A percentile compares a stretch with the other conserved stretches of the same genome.
These are phyloP conservation scores for Esox masquinongy DNA, from an alignment of 2,797 vertebrate genomes.

Conservation along the genomic window DNA sequence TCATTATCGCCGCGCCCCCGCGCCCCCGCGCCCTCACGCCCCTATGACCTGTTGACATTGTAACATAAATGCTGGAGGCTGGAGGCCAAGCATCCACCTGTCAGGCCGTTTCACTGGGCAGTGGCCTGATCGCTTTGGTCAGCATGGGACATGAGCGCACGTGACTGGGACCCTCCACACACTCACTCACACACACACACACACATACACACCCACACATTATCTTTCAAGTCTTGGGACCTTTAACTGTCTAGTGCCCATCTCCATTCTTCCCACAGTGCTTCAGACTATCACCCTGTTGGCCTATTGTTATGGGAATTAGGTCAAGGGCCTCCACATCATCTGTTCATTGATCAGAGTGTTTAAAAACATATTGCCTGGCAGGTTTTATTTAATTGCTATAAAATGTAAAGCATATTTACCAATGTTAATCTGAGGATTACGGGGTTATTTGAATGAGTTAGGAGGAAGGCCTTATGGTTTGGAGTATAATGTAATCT, in stretches of 20 bases:
- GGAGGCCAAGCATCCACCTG: constrained; percentile 21
- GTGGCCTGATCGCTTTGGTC: neutral
- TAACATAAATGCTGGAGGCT: constrained; percentile 2
- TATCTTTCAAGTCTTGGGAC: neutral
- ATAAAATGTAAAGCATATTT: constrained; percentile 33
- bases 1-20: constrained; percentile 1
- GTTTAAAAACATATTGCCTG: constrained; percentile 19
- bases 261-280: constrained; percentile 22
- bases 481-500: constrained; percentile 49
- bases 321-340: constrained; percentile 19
- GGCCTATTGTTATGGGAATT: constrained; percentile 16
- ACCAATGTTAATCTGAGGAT: constrained; percentile 27
- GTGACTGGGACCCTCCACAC: neutral
- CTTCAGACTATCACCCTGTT: neutral
- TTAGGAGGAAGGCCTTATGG: constrained; percentile 47
- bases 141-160: neutral
- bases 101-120: constrained; percentile 21
- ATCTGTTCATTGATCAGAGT: constrained; percentile 12
- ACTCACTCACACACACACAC: neutral
- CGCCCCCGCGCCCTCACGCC: neutral
- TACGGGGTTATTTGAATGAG: constrained; percentile 39
- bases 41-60: constrained; percentile 7
- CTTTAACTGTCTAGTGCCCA: neutral
- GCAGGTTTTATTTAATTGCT: constrained; percentile 36
- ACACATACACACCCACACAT: neutral